Percentiles rank a stretch among this genome's conserved stretches.
These are phyloP conservation scores for Seladonia tumulorum DNA, from an alignment of 2,888 invertebrate genomes.

Conservation along the genomic window DNA sequence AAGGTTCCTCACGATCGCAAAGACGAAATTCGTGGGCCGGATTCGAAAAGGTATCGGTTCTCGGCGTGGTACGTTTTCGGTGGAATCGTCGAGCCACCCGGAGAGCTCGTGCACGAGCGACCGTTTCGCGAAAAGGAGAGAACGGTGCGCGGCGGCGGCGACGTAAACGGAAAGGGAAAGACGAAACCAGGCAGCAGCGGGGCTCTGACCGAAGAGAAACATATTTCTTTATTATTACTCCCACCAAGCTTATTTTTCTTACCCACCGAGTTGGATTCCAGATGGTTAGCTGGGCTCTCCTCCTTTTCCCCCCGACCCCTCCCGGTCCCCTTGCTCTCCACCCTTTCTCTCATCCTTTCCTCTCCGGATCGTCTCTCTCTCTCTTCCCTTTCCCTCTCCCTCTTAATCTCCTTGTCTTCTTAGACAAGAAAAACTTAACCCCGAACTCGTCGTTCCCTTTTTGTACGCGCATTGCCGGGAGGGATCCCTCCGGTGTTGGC, in stretches of 20 bases:
- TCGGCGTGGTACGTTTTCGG: neutral
- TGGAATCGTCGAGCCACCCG: neutral
- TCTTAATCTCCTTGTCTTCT: slow-evolving; percentile 46
- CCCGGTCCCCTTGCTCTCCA: neutral
- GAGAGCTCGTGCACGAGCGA: slow-evolving; percentile 19
- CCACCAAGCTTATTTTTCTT: slow-evolving; percentile 84
- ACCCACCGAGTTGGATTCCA: slow-evolving; percentile 81
- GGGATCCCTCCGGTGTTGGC: slow-evolving; percentile 61
- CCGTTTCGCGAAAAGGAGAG: slow-evolving; percentile 39
- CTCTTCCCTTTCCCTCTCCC: slow-evolving; percentile 1
- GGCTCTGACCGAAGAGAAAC: slow-evolving; percentile 81
- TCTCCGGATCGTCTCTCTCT: slow-evolving; percentile 11
- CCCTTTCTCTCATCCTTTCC: slow-evolving; percentile 1
- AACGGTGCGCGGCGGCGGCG: neutral
- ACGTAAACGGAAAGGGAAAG: slow-evolving; percentile 40
- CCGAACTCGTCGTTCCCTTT: slow-evolving; percentile 74
- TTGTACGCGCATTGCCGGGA: slow-evolving; percentile 75
- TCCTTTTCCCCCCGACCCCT: slow-evolving; percentile 18
- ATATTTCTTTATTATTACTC: slow-evolving; percentile 84
- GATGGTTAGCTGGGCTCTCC: slow-evolving; percentile 76
- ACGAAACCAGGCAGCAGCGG: slow-evolving; percentile 51
- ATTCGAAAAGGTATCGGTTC: neutral
- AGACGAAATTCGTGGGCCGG: neutral
- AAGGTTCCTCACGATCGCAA: neutral
- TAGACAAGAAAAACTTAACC: slow-evolving; percentile 65